Evolutionary conservation across 2,888 invertebrate genomes (phyloP), one percentile per base, ranked within the genome.

Genomic region (Micropterix aruncella): DNA sequence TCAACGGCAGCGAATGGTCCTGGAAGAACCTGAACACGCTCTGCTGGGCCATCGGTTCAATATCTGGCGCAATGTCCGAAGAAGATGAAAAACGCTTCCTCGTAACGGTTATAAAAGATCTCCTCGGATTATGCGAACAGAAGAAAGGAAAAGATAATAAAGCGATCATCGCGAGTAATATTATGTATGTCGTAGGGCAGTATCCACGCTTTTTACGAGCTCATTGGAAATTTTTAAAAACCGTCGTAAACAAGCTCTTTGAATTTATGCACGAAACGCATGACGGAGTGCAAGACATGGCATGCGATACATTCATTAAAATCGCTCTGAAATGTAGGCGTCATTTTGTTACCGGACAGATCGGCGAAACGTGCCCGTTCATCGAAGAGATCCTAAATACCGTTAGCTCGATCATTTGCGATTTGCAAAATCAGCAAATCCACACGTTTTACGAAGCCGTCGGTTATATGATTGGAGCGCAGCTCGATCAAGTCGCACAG

Each of bases 221-320:
- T n/a, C 99, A 99, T 66, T 99, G 99, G 99, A 93, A 95, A 62
- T 99, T 99, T 68, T 76, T 99, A 50, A 99, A 99, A 75, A 99
- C 99, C 42, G 99, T 99, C 58, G 96, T 99, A 48, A 99, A 97
- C 72, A 99, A 99, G 72, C 77, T 99, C 46, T 99, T 99, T 71
- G 99, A 99, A 71, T 99, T 99, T 65, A 99, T 99, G 99, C 99
- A 99, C 63, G 97, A 99, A 73, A 96, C 96, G 44, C 99, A 99
- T 62, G 99, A 97, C 63, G 99, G 99, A 56, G 99, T 99, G 18
- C 97, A 99, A 67, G 99, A 99, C 60, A 99, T 99, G 99, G 99
- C 99, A 48, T 99, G 99, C 74, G 99, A 99, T 70, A 99, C 99
- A 37, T 99, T 99, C 63, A 99, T 99, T 54, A 99, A 99, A 72